Evolutionary conservation across 2,113 vertebrate species (phyloP).

Genomic region (Antechinus flavipes): DNA sequence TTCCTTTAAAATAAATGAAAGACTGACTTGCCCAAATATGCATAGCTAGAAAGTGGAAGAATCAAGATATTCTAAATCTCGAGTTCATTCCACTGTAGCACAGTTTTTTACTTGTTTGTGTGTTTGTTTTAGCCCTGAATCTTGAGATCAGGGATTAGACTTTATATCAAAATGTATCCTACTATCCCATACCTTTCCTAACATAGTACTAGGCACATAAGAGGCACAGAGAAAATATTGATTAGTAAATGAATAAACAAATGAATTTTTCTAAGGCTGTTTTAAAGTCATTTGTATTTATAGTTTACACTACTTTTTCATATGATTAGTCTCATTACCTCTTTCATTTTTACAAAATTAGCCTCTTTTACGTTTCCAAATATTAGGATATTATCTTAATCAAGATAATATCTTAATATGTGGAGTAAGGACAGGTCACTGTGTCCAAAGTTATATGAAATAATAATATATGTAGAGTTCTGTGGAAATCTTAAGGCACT

Average conservation of each 20-base stretch:
- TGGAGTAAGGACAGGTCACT: neutral
- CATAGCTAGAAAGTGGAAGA: too few relatives aligned
- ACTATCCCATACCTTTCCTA: neutral
- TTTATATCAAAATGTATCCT: neutral
- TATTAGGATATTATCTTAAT: neutral
- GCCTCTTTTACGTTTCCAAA: neutral
- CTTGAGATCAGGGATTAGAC: neutral
- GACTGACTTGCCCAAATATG: neutral
- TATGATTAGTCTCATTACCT: neutral
- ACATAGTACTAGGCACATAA: neutral
- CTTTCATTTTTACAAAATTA: neutral
- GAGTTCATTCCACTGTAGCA: neutral
- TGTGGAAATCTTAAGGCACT: too few relatives aligned
- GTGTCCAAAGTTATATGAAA: too few relatives aligned
- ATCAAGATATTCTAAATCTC: neutral
- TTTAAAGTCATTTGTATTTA: neutral
- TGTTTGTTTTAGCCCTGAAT: neutral
- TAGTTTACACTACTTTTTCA: neutral
- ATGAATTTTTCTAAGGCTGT: neutral
- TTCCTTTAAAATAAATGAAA: neutral
- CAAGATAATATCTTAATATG: neutral
- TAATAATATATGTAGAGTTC: too few relatives aligned
- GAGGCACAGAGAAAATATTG: neutral
- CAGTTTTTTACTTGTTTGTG: neutral
- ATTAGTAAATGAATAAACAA: neutral